Evolutionary conservation across 2,797 vertebrate species (phyloP).

Genomic region (Euthynnus affinis): DNA sequence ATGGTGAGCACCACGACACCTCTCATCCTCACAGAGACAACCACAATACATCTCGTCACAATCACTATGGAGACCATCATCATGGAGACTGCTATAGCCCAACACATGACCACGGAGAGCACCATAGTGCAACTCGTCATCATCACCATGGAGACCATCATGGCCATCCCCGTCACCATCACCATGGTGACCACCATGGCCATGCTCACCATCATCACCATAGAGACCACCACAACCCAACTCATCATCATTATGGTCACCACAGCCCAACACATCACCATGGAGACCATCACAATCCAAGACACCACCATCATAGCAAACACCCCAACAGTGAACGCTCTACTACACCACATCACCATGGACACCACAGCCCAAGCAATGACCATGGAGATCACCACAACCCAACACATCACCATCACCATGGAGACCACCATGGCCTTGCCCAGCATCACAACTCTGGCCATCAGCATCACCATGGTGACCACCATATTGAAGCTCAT

Average conservation of each 20-base stretch:
- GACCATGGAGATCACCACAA: constrained; percentile 29
- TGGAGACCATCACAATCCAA: constrained; percentile 37
- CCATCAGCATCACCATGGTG: constrained; percentile 26
- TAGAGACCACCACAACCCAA: neutral
- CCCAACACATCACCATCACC: constrained; percentile 11
- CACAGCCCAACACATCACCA: constrained; percentile 32
- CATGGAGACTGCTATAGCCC: constrained; percentile 16
- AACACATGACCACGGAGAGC: constrained; percentile 13
- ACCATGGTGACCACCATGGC: neutral
- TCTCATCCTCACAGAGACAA: constrained; percentile 4
- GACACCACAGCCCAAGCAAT: neutral
- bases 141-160: constrained; percentile 26
- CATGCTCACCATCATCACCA: constrained; percentile 23
- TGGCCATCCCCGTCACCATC: neutral
- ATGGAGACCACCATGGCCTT: constrained; percentile 16
- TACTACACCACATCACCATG: constrained; percentile 32
- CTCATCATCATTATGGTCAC: constrained; percentile 26
- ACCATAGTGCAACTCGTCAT: constrained; percentile 23
- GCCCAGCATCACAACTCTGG: neutral
- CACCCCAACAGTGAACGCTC: constrained; percentile 16
- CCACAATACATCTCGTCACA: constrained; percentile 25
- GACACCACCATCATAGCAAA: constrained; percentile 18
- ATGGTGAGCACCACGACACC: constrained; percentile 9
- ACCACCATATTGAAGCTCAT: constrained; percentile 27
- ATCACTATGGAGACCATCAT: constrained; percentile 26